Evolutionary conservation across 2,888 invertebrate species (phyloP), one percentile per base, ranked within the genome.

Genomic region (Apotomis capreana): DNA sequence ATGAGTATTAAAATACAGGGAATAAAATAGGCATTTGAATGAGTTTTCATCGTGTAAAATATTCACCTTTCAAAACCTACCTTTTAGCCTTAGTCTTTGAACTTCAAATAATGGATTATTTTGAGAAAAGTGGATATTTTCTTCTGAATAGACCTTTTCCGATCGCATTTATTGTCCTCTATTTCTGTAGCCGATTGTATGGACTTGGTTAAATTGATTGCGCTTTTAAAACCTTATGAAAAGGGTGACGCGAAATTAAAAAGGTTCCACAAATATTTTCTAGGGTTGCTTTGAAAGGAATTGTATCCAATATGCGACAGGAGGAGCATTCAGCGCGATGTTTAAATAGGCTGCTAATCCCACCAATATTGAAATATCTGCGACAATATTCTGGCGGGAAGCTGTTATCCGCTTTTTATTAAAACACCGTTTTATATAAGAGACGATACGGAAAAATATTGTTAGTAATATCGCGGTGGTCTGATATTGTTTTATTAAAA

Each of bases 281-380:
- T 83, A 81, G 83, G 87, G 86, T 84, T 86, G 85, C 84, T 84
- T 83, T 87, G 85, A 87, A 86, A 85, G 88, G 87, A 89, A 89
- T 91, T 91, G 91, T 92, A 91, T 91, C 85, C 89, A 86, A 89
- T 90, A 88, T 90, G 88, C 85, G 87, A 84, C 81, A 82, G 87
- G 81, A 81, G 84, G 81, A 82, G 84, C 87, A 89, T 90, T 89
- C 87, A 89, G 86, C 86, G 84, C 84, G 86, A 84, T 92, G 91
- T 92, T 92, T 92, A 91, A 92, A 91, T 89, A 91, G 92, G 90
- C 87, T 85, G 88, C 89, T 92, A 92, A 92, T 92, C 91, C 90
- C 79, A 87, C 91, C 92, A 91, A 91, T 92, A 92, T 92, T 92
- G 92, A 92, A 92, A 92, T 91, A 92, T 92, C 92, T 85, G 88